Conservation (phyloP, 2,888 invertebrate genomes). For the Ligdia adustata region DNA sequence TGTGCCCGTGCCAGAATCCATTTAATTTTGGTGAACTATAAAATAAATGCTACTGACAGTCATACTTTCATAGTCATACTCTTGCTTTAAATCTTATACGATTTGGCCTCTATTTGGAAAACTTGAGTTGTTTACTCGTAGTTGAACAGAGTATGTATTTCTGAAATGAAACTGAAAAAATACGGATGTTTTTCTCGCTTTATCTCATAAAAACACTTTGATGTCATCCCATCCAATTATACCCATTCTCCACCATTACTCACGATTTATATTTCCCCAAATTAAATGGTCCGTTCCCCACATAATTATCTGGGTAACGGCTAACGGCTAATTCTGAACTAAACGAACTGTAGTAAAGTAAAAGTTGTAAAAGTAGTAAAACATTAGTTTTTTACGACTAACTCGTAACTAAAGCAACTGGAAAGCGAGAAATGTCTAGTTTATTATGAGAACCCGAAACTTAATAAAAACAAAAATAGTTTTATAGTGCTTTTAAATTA, state of each 20-base stretch:
- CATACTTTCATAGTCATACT: no score
- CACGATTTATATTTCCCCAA: slow-evolving; percentile 32
- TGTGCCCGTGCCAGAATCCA: no score
- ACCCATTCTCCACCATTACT: slow-evolving; percentile 9
- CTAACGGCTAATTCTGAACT: slow-evolving; percentile 35
- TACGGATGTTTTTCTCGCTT: no score
- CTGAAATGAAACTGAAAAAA: no score
- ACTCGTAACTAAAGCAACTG: slow-evolving; percentile 30
- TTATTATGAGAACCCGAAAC: slow-evolving; percentile 17
- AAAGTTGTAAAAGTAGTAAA: slow-evolving; percentile 22
- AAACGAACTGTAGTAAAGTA: slow-evolving; percentile 34
- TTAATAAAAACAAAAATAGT: slow-evolving; percentile 59
- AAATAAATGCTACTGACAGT: no score
- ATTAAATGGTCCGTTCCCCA: slow-evolving; percentile 25
- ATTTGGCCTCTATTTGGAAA: no score
- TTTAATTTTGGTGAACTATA: no score
- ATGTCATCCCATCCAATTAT: slow-evolving; percentile 17
- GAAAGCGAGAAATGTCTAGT: slow-evolving; percentile 29
- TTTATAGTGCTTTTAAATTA: slow-evolving; percentile 50
- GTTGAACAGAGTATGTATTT: no score
- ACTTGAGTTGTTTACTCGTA: no score
- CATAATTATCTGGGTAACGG: slow-evolving; percentile 28
- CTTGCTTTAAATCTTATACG: no score
- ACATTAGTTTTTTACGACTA: slow-evolving; percentile 40
- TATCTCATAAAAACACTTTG: slow-evolving; percentile 20